Conservation (phyloP, 2,888 invertebrate species). For the Pollenia amentaria region DNA sequence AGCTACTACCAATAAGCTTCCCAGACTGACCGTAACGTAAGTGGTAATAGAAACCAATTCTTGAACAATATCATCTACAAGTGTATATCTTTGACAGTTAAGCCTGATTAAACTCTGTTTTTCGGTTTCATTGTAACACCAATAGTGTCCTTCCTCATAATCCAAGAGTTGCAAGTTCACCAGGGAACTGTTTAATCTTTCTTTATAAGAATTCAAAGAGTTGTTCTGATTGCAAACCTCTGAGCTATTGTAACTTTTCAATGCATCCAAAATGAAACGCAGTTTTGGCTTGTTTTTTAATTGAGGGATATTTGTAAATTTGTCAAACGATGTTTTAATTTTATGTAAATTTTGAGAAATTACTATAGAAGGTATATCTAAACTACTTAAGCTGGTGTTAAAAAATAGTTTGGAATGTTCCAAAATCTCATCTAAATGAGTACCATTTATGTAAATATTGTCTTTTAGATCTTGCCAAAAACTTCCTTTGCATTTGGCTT, state of each 20-base stretch:
- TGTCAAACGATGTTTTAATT: background rate
- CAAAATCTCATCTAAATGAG: background rate
- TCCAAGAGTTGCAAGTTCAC: conserved; percentile 82
- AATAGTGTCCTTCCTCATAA: conserved; percentile 82
- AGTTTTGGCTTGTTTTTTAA: conserved; percentile 65
- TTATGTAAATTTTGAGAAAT: conserved; percentile 24
- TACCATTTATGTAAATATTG: conserved; percentile 6
- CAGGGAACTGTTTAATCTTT: conserved; percentile 73
- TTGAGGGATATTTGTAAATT: background rate
- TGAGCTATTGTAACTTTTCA: background rate
- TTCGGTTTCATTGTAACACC: conserved; percentile 83
- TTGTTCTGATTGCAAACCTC: background rate
- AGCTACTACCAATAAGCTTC: conserved; percentile 74
- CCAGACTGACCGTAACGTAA: conserved; percentile 75
- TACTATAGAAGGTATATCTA: conserved; percentile 38
- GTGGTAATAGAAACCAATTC: conserved; percentile 76
- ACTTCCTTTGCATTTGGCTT: conserved; percentile 76
- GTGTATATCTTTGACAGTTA: conserved; percentile 76
- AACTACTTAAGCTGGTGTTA: background rate
- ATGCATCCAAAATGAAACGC: conserved; percentile 68
- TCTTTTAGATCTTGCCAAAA: background rate
- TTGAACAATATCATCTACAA: conserved; percentile 68
- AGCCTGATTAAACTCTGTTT: conserved; percentile 77
- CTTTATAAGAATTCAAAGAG: conserved; percentile 44
- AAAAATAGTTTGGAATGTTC: conserved; percentile 4